Percentiles rank a stretch among this genome's conserved stretches.
phyloP scores from a whole-genome alignment of 2,113 vertebrate genomes.

The Rhinoderma darwinii region DNA sequence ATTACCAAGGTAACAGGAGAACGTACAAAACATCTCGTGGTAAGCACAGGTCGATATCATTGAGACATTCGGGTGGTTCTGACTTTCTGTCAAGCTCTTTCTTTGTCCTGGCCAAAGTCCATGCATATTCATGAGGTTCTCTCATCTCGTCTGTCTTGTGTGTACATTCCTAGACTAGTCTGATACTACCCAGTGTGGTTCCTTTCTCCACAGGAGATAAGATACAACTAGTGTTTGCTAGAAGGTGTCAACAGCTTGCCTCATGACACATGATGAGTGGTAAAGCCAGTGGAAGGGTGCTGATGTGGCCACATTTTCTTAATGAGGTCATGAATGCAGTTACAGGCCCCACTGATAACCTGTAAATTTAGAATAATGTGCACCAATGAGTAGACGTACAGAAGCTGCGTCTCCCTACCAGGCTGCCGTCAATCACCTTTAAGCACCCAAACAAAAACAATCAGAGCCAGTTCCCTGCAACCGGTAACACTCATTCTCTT shows the following conservation, averaged over 20 bases:
- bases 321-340: conserved; percentile 80
- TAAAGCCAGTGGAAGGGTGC: conserved; percentile 74
- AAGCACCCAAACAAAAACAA: conserved; percentile 52
- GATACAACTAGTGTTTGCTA: conserved; percentile 69
- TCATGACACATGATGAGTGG: conserved; percentile 72
- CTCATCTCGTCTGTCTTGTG: conserved; percentile 67
- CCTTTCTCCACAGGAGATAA: conserved; percentile 74
- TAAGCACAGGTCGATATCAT: neutral
- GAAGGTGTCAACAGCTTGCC: conserved; percentile 72
- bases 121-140: conserved; percentile 62
- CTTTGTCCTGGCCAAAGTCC: conserved; percentile 41
- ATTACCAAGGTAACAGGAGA: neutral
- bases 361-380: conserved; percentile 70
- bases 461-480: neutral
- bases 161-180: conserved; percentile 71
- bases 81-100: conserved; percentile 1
- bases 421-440: conserved; percentile 61
- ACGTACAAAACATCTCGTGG: neutral
- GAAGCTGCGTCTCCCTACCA: conserved; percentile 54
- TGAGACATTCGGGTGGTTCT: conserved; percentile 13
- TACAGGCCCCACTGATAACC: conserved; percentile 76
- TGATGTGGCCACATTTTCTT: conserved; percentile 76
- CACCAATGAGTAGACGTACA: conserved; percentile 66
- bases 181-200: conserved; percentile 70
- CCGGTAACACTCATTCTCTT: neutral